Evolutionary conservation across 1,140 invertebrate species (phyloP).

Genomic region (Thaumetopoea pityocampa): DNA sequence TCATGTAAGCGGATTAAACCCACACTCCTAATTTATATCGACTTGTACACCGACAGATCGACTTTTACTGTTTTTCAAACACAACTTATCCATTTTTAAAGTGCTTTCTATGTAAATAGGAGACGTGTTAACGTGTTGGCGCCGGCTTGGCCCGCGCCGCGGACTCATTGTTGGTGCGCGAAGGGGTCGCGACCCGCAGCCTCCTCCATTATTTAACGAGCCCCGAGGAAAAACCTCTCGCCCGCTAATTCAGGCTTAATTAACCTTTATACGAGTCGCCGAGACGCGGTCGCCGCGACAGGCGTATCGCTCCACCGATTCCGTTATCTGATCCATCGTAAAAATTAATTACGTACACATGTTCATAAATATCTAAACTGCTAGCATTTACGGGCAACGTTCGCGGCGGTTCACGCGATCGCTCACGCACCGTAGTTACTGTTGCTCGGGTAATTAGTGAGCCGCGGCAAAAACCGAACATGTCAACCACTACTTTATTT

Average conservation of each 20-base stretch:
- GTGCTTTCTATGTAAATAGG: slow-evolving; percentile 38
- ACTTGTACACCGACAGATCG: slow-evolving; percentile 19
- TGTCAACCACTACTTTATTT: slow-evolving; percentile 62
- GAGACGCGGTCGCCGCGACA: slow-evolving; percentile 36
- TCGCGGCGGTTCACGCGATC: slow-evolving; percentile 40
- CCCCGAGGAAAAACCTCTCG: slow-evolving; percentile 25
- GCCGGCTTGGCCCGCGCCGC: slow-evolving; percentile 5
- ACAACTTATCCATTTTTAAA: slow-evolving; percentile 37
- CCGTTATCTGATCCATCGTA: slow-evolving; percentile 67
- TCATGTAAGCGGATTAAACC: slow-evolving; percentile 38
- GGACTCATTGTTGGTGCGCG: slow-evolving; percentile 29
- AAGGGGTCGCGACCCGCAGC: slow-evolving; percentile 22
- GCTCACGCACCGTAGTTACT: slow-evolving; percentile 43
- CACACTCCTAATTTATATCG: slow-evolving; percentile 40
- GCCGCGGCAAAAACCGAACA: slow-evolving; percentile 43
- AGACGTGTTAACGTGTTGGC: slow-evolving; percentile 32
- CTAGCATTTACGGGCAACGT: slow-evolving; percentile 52
- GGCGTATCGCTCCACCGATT: slow-evolving; percentile 50
- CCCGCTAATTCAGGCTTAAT: slow-evolving; percentile 39
- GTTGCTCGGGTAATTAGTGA: slow-evolving; percentile 41
- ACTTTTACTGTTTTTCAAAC: slow-evolving; percentile 31
- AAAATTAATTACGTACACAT: slow-evolving; percentile 73
- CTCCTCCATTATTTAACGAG: slow-evolving; percentile 20
- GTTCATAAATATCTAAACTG: slow-evolving; percentile 69
- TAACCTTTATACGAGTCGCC: slow-evolving; percentile 42